A percentile compares a stretch with the other conserved stretches of the same genome.
These are phyloP conservation scores for Oreochromis mossambicus DNA, from an alignment of 2,797 vertebrate species.

Conservation along the genomic window DNA sequence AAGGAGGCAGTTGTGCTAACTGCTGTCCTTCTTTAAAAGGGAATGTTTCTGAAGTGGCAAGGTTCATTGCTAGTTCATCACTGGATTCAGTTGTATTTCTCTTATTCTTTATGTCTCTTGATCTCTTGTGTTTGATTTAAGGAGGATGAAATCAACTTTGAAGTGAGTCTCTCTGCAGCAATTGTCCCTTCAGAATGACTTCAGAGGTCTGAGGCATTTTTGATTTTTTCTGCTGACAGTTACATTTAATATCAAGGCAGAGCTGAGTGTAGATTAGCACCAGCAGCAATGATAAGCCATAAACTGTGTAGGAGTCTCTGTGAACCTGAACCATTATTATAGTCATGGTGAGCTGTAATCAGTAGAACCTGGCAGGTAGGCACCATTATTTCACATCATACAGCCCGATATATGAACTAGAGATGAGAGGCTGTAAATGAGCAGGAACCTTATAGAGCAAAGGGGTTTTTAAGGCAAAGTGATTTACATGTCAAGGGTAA, in stretches of 20 bases:
- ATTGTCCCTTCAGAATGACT: conserved; percentile 12
- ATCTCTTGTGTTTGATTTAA: conserved; percentile 20
- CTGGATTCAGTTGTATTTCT: conserved; percentile 2
- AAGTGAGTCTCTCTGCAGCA: background rate
- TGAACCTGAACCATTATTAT: conserved; percentile 22
- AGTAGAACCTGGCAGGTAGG: conserved; percentile 18
- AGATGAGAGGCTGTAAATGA: conserved; percentile 16
- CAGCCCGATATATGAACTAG: conserved; percentile 4
- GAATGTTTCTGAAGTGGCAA: background rate
- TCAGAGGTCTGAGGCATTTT: background rate
- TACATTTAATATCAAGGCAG: background rate
- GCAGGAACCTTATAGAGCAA: background rate
- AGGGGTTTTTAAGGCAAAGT: background rate
- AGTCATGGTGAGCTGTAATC: conserved; percentile 33
- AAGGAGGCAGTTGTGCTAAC: background rate
- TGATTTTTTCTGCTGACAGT: background rate
- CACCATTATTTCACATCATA: background rate
- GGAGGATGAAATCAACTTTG: conserved; percentile 15
- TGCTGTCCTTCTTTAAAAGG: background rate
- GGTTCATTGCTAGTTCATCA: background rate
- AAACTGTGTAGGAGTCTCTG: conserved; percentile 8
- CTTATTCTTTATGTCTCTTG: background rate
- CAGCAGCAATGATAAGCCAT: background rate
- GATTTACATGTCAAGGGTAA: conserved; percentile 6
- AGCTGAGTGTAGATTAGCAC: background rate